Evolutionary conservation across 2,797 vertebrate genomes (phyloP).

Genomic region (Euthynnus affinis): DNA sequence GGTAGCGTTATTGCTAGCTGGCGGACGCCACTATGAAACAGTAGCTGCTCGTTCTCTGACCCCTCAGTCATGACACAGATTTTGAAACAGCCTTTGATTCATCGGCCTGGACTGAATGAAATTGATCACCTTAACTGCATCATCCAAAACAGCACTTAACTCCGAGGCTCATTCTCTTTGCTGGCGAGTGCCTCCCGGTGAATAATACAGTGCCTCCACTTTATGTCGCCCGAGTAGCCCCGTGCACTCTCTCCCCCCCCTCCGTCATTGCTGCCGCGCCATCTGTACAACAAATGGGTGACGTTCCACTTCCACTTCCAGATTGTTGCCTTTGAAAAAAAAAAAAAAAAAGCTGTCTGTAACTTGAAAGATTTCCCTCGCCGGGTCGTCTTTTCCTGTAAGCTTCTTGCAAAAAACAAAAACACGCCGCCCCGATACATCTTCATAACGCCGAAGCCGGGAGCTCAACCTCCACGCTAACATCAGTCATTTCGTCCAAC

Average conservation of each 20-base stretch:
- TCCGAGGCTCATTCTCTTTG: background rate
- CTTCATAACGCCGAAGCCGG: no score
- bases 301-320: background rate
- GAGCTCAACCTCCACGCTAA: no score
- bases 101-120: constrained; percentile 22
- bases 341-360: no score
- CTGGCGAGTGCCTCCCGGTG: no score
- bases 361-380: no score
- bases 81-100: constrained; percentile 10
- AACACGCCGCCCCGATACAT: no score
- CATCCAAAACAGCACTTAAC: constrained; percentile 6
- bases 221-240: background rate
- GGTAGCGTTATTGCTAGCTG: constrained; percentile 30
- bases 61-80: background rate
- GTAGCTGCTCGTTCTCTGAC: constrained; percentile 11
- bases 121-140: constrained; percentile 14
- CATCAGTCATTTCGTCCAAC: no score
- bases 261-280: background rate
- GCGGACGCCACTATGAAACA: constrained; percentile 15
- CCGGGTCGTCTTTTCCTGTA: no score
- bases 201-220: background rate
- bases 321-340: no score
- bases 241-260: no score
- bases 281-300: no score
- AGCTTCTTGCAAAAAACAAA: no score